A percentile compares a stretch with the other conserved stretches of the same genome.
phyloP scores from a whole-genome alignment of 2,113 vertebrate genomes.

The Hystrix brachyura region DNA sequence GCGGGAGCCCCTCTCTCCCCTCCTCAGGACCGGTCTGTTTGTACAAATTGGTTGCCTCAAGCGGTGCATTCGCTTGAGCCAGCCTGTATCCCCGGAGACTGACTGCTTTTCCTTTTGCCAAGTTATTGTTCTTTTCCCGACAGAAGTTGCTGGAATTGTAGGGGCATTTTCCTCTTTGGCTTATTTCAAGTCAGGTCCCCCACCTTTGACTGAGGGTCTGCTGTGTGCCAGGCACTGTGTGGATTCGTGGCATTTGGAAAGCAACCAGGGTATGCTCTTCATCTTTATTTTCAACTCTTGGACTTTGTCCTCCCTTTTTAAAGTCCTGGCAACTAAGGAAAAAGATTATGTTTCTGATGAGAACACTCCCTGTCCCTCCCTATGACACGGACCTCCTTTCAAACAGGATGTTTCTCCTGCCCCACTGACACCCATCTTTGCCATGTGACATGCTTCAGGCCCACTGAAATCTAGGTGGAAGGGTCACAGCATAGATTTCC shows the following conservation, averaged over 20 bases:
- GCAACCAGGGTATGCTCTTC: neutral
- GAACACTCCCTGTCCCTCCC: neutral
- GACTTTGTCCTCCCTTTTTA: neutral
- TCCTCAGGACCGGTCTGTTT: conserved; percentile 80
- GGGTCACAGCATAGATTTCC: neutral
- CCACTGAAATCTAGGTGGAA: neutral
- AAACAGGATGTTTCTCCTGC: neutral
- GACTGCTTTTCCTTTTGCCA: conserved; percentile 80
- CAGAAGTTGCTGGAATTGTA: conserved; percentile 64
- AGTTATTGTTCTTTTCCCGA: conserved; percentile 72
- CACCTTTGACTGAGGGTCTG: neutral
- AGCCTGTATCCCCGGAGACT: conserved; percentile 86
- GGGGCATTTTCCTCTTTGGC: conserved; percentile 74
- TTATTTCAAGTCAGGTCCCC: neutral
- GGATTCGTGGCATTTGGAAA: neutral
- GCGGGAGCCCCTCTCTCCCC: conserved; percentile 65
- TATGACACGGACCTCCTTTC: neutral
- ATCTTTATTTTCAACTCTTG: conserved; percentile 24
- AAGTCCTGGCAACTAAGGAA: neutral
- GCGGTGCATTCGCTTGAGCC: conserved; percentile 83
- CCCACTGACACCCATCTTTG: neutral
- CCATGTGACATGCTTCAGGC: neutral
- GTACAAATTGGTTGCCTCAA: conserved; percentile 86
- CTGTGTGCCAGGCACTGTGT: neutral
- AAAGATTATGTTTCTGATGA: neutral